Base-by-base conservation (phyloP, 1,140 invertebrate species). In the Cyclargus thomasi region DNA sequence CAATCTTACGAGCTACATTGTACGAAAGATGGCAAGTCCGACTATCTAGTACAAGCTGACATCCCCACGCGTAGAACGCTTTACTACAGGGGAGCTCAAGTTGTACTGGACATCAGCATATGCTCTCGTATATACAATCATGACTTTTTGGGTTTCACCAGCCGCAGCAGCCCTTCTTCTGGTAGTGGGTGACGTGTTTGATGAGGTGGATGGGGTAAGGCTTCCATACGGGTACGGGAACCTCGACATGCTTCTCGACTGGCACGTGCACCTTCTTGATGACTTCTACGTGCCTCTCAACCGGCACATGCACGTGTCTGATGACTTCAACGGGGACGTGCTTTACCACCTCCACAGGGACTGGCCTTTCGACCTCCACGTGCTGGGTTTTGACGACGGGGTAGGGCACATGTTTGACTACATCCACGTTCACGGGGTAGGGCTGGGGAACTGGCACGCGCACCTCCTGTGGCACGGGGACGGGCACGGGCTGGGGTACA, bases 121-220 rank as follows among this genome's bases (percentile, higher is more conserved):
- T 16, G 39, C 39, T 11, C 11, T 47, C 39, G 39, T 47, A 47
- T 47, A 47, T 47, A 85, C 75, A 65, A 85, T 79, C 81, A 83
- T 73, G 78, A 77, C 72, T 79, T 64, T 63, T 66, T 53, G 63
- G 63, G 63, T 22, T 72, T 88, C 70, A 90, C 84, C 86, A 88
- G 73, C 88, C 86, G 74, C 85, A 18, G 18, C 17, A 85, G 73
- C 76, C 81, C 75, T 90, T 87, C 76, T 88, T 90, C 68, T 88
- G 79, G 79, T 88, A 86, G 72, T 90, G 88, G 36, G 85, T 88
- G 64, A 90, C 83, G 75, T 90, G 87, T 63, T 90, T 90, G 74
- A 88, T 88, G 73, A 88, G 84, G 69, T 89, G 86, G 47, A 90
- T 76, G 0, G 85, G 86, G 76, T 88, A 85, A 3, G 86, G 86